Evolutionary conservation across 2,797 vertebrate genomes (phyloP).

Genomic region (Trichosurus vulpecula): DNA sequence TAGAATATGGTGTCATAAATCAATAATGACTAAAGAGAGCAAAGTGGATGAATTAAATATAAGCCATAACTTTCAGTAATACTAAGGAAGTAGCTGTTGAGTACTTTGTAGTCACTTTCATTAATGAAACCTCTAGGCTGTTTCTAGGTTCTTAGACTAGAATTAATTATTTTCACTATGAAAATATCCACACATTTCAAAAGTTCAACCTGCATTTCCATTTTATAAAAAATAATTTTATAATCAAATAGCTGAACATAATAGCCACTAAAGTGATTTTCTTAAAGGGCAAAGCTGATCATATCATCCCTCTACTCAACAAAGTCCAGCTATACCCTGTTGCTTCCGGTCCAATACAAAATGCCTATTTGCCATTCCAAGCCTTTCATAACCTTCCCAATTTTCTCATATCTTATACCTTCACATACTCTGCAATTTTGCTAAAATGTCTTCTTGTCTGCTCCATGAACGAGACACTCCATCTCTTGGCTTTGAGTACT

Average conservation of each 20-base stretch:
- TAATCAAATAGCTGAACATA: neutral
- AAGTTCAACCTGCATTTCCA: neutral
- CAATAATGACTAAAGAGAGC: slow-evolving; percentile 32
- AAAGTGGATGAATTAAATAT: slow-evolving; percentile 56
- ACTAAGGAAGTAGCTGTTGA: slow-evolving; percentile 8
- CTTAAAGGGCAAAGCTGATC: no score
- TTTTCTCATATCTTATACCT: no score
- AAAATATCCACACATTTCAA: slow-evolving; percentile 1
- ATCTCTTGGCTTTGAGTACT: no score
- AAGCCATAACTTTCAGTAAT: neutral
- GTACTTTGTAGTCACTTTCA: slow-evolving; percentile 42
- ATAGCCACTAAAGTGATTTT: no score
- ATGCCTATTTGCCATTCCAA: no score
- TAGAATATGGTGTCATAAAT: slow-evolving; percentile 37
- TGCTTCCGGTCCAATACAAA: neutral
- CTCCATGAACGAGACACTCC: no score
- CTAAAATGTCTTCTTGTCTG: no score
- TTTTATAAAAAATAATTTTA: slow-evolving; percentile 31
- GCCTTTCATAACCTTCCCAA: no score
- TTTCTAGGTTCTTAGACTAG: slow-evolving; percentile 41
- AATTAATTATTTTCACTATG: slow-evolving; percentile 37
- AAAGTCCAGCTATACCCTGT: neutral
- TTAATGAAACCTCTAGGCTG: slow-evolving; percentile 23
- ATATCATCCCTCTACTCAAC: neutral
- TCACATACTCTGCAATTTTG: no score